Evolutionary conservation across 2,888 invertebrate genomes (phyloP).

Genomic region (Auanema freiburgensis): DNA sequence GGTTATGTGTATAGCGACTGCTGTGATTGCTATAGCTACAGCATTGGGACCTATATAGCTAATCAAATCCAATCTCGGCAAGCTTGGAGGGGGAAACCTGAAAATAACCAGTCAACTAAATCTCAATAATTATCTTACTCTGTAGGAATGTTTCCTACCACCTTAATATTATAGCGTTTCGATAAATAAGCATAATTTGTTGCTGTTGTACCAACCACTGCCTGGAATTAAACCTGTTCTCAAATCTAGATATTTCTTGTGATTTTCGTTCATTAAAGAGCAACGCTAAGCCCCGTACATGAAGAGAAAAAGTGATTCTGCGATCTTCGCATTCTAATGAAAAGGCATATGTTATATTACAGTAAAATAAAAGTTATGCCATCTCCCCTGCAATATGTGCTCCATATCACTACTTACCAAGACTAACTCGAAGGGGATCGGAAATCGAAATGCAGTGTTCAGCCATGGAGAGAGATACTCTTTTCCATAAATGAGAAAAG

Average conservation of each 20-base stretch:
- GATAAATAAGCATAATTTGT: conserved; percentile 61
- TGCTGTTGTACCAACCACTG: conserved; percentile 61
- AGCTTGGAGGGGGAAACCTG: conserved; percentile 58
- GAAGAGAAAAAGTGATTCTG: too few relatives aligned
- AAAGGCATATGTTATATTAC: too few relatives aligned
- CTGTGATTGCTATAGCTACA: conserved; percentile 55
- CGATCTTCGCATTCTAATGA: too few relatives aligned
- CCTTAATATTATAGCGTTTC: conserved; percentile 50
- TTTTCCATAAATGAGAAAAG: conserved; percentile 51
- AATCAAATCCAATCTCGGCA: conserved; percentile 58
- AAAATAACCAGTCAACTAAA: conserved; percentile 8
- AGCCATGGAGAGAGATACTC: conserved; percentile 59
- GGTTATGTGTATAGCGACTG: conserved; percentile 60
- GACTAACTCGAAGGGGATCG: conserved; percentile 59
- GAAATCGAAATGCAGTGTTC: conserved; percentile 57
- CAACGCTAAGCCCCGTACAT: too few relatives aligned
- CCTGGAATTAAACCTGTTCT: conserved; percentile 26
- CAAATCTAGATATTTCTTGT: too few relatives aligned
- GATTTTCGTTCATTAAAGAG: neutral
- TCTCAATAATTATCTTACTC: conserved; percentile 30
- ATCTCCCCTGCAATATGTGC: too few relatives aligned
- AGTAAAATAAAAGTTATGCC: too few relatives aligned
- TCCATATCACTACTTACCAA: too few relatives aligned
- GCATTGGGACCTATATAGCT: conserved; percentile 55
- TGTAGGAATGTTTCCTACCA: conserved; percentile 61